Percentiles rank a stretch among this genome's conserved stretches.
phyloP scores from a whole-genome alignment of 2,113 vertebrate species.

The Ceratotherium simum region DNA sequence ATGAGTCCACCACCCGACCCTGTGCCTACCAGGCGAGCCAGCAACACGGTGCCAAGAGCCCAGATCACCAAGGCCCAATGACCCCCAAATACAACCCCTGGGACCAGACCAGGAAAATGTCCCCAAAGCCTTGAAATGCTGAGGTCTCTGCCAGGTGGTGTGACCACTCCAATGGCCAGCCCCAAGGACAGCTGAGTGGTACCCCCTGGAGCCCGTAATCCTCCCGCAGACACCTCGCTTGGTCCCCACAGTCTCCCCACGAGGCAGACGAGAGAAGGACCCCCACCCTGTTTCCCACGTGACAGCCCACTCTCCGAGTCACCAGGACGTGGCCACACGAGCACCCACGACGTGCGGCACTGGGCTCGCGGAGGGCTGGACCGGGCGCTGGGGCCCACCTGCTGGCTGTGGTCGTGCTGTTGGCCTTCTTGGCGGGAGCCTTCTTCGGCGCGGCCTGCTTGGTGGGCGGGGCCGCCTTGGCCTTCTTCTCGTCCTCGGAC shows the following conservation, averaged over 20 bases:
- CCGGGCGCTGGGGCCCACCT: constrained; percentile 78
- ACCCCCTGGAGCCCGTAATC: rapidly evolving
- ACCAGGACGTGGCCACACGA: rapidly evolving
- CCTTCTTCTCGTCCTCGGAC: constrained; percentile 94
- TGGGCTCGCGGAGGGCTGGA: not conserved
- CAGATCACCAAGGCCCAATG: not conserved
- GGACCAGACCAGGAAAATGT: not conserved
- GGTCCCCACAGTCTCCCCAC: rapidly evolving
- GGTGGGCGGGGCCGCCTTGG: constrained; percentile 89
- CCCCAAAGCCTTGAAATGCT: rapidly evolving
- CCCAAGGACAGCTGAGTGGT: rapidly evolving
- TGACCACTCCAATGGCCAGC: rapidly evolving
- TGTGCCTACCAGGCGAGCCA: rapidly evolving
- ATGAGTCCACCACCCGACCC: rapidly evolving
- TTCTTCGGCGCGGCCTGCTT: constrained; percentile 94
- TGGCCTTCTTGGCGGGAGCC: constrained; percentile 93
- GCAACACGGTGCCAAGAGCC: rapidly evolving
- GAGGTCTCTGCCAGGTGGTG: not conserved
- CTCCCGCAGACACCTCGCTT: rapidly evolving
- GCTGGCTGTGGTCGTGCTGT: constrained; percentile 89
- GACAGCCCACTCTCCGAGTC: rapidly evolving
- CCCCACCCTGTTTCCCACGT: rapidly evolving
- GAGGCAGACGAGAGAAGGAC: rapidly evolving
- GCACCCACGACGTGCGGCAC: rapidly evolving
- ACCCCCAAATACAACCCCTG: not conserved